Evolutionary conservation across 2,888 invertebrate species (phyloP).

Genomic region (Yponomeuta sedellus): DNA sequence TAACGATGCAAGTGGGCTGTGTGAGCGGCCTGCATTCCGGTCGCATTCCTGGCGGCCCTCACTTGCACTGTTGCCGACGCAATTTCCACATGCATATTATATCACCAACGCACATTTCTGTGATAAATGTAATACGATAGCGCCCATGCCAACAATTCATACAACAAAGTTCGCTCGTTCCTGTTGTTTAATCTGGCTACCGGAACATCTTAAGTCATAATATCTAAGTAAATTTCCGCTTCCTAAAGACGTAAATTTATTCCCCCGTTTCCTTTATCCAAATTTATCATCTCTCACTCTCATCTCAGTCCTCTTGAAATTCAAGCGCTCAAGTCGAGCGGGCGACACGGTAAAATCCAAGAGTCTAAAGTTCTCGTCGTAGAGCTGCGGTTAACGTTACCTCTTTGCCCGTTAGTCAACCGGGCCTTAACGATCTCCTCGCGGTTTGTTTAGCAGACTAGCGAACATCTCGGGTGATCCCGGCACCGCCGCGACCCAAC

Average conservation of each 20-base stretch:
- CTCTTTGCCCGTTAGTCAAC: slow-evolving; percentile 12
- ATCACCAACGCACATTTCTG: slow-evolving; percentile 26
- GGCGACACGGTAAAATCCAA: neutral
- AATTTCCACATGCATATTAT: slow-evolving; percentile 41
- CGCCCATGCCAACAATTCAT: neutral
- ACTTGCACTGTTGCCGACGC: slow-evolving; percentile 44
- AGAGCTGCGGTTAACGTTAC: slow-evolving; percentile 11
- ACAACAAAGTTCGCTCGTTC: neutral
- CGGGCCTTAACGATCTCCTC: slow-evolving; percentile 15
- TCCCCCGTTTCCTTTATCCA: neutral
- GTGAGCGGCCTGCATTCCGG: slow-evolving; percentile 56
- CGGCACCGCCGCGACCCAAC: slow-evolving; percentile 26
- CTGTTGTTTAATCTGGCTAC: neutral
- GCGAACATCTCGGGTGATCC: slow-evolving; percentile 31
- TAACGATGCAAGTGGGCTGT: slow-evolving; percentile 50
- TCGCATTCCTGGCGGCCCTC: slow-evolving; percentile 63
- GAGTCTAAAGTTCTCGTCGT: slow-evolving; percentile 4
- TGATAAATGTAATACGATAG: slow-evolving; percentile 3
- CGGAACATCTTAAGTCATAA: neutral
- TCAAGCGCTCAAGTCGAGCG: neutral
- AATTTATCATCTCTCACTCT: neutral
- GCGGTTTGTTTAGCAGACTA: slow-evolving; percentile 36
- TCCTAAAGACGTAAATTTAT: neutral
- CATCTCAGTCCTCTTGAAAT: neutral
- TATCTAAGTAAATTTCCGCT: neutral